These are phyloP conservation scores for Hirtodrosophila confusa DNA, from an alignment of 2,888 invertebrate genomes.

Conservation along the genomic window DNA sequence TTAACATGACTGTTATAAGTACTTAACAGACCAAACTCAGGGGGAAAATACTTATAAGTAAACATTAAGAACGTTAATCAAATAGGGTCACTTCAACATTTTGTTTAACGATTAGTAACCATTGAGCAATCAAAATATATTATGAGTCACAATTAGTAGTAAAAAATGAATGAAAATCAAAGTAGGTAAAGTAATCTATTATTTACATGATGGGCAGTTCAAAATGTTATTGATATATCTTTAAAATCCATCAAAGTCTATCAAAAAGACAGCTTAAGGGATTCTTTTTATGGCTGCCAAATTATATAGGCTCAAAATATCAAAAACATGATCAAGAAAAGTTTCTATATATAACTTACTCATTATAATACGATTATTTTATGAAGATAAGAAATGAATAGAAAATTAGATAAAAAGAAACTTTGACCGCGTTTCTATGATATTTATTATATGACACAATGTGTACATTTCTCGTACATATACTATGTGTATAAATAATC, in stretches of 20 bases:
- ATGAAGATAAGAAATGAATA: slow-evolving; percentile 16
- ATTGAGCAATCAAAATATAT: not conserved
- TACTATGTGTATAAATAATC: not conserved
- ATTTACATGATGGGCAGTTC: not conserved
- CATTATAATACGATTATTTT: slow-evolving; percentile 12
- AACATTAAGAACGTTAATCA: too few relatives aligned
- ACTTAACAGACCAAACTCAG: not conserved
- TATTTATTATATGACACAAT: slow-evolving; percentile 1
- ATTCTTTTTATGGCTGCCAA: slow-evolving; percentile 9
- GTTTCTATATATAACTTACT: slow-evolving; percentile 11
- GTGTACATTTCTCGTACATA: slow-evolving; percentile 1
- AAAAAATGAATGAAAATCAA: not conserved
- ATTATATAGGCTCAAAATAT: slow-evolving; percentile 14
- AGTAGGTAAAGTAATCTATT: not conserved
- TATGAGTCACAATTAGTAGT: slow-evolving; percentile 8
- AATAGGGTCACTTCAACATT: too few relatives aligned
- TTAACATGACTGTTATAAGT: not conserved
- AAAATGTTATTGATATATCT: slow-evolving; percentile 1
- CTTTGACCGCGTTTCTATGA: not conserved
- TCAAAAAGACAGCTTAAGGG: not conserved
- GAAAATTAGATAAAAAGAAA: slow-evolving; percentile 4
- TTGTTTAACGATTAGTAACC: not conserved
- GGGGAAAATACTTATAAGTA: too few relatives aligned
- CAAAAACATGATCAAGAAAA: slow-evolving; percentile 4
- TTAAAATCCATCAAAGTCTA: slow-evolving; percentile 14